These are phyloP conservation scores for Aphrophora alni DNA, from an alignment of 2,888 invertebrate species.

Conservation along the genomic window DNA sequence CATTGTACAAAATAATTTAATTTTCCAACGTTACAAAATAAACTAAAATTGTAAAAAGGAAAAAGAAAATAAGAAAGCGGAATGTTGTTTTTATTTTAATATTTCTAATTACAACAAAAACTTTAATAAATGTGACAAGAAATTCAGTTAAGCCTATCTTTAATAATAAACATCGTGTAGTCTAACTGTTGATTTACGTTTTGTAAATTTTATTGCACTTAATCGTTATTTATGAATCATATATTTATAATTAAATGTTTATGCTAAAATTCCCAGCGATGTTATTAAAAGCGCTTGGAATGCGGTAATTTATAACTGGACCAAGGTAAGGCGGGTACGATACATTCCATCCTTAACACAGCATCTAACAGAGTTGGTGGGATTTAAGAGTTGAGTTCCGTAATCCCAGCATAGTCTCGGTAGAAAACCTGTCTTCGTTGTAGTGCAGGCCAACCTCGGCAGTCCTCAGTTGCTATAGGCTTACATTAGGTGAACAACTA, in stretches of 20 bases:
- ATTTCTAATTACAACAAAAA: too few species aligned
- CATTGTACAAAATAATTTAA: too few species aligned
- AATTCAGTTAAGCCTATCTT: neutral
- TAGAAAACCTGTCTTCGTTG: neutral
- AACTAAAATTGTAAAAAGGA: too few species aligned
- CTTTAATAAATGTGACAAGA: neutral
- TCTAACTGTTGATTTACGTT: neutral
- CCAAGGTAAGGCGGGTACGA: neutral
- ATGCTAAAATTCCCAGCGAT: neutral
- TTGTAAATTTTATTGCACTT: neutral
- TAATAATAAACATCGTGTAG: neutral
- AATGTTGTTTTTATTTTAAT: too few species aligned
- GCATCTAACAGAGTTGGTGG: neutral
- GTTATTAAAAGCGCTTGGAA: neutral
- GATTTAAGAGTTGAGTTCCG: neutral
- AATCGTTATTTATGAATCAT: neutral
- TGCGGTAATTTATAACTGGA: neutral
- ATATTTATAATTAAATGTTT: constrained; percentile 4
- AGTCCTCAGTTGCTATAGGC: neutral
- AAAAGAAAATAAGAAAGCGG: too few species aligned
- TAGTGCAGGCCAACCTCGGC: neutral
- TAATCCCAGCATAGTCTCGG: neutral
- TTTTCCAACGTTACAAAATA: too few species aligned
- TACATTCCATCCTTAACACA: neutral
- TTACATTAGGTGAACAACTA: neutral